Conservation (phyloP, 2,888 invertebrate genomes). For the Troilus luridus region DNA sequence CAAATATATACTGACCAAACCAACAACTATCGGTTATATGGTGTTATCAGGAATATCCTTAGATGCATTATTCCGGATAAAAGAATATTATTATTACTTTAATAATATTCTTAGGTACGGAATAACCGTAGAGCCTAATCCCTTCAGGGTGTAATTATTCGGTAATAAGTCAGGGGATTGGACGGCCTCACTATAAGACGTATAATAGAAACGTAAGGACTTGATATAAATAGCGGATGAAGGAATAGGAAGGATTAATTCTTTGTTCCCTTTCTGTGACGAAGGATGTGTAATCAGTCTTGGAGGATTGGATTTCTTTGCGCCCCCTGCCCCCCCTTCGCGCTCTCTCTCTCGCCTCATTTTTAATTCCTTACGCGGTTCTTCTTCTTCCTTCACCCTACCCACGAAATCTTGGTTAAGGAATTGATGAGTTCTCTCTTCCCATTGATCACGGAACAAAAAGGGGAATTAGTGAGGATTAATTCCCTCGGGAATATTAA, state of each 20-base stretch:
- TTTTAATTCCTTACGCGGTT: conserved; percentile 5
- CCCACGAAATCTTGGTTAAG: background rate
- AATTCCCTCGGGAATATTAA: background rate
- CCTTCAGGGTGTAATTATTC: background rate
- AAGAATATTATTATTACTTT: background rate
- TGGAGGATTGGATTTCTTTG: conserved; percentile 29
- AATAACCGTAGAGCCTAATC: background rate
- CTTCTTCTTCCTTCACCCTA: background rate
- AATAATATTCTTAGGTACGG: background rate
- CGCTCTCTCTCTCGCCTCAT: background rate
- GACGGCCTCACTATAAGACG: background rate
- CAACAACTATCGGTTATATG: too few species aligned
- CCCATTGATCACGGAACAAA: background rate
- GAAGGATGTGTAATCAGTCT: conserved; percentile 28
- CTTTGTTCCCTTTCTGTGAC: conserved; percentile 10
- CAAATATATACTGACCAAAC: too few species aligned
- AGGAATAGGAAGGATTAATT: conserved; percentile 21
- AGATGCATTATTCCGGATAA: background rate
- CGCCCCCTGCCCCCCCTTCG: background rate
- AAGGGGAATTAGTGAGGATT: background rate
- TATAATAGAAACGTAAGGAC: conserved; percentile 15
- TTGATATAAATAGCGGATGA: conserved; percentile 29
- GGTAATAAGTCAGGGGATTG: conserved; percentile 6
- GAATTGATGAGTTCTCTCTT: background rate
- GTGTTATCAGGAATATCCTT: too few species aligned